A percentile compares a stretch with the other conserved stretches of the same genome.
Evolutionary conservation across 2,888 invertebrate species (phyloP).

Genomic region (Andricus curvator): DNA sequence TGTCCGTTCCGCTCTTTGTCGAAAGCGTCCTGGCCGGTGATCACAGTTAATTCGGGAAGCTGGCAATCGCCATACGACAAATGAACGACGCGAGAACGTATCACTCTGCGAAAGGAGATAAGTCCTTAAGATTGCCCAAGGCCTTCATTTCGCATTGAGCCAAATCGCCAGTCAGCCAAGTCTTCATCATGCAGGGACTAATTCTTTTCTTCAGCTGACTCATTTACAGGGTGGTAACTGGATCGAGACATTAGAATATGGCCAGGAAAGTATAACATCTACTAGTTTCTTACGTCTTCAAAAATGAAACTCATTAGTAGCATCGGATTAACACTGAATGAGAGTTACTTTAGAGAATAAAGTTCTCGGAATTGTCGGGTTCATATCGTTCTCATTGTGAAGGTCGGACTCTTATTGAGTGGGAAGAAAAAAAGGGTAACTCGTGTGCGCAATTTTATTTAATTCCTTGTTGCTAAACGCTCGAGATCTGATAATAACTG

Average conservation of each 20-base stretch:
- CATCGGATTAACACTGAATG: background rate
- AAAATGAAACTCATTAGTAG: background rate
- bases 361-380: background rate
- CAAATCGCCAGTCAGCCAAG: background rate
- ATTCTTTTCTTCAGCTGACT: too few relatives aligned
- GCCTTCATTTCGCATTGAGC: background rate
- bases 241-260: too few relatives aligned
- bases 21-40: background rate
- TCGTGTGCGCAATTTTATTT: constrained; percentile 26
- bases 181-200: too few relatives aligned
- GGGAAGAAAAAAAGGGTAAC: background rate
- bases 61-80: background rate
- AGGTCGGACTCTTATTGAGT: constrained; percentile 14
- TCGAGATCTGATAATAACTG: constrained; percentile 40
- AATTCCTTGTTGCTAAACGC: constrained; percentile 32
- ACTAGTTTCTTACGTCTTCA: background rate
- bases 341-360: background rate
- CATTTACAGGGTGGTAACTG: too few relatives aligned
- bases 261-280: too few relatives aligned
- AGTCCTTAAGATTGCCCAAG: background rate
- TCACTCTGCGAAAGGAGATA: background rate
- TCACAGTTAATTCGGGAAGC: constrained; percentile 14
- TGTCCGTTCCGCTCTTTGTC: background rate
- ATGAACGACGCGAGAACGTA: constrained; percentile 16
- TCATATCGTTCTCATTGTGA: constrained; percentile 10